phyloP scores from a whole-genome alignment of 2,888 invertebrate genomes.

The Halictus ligatus region DNA sequence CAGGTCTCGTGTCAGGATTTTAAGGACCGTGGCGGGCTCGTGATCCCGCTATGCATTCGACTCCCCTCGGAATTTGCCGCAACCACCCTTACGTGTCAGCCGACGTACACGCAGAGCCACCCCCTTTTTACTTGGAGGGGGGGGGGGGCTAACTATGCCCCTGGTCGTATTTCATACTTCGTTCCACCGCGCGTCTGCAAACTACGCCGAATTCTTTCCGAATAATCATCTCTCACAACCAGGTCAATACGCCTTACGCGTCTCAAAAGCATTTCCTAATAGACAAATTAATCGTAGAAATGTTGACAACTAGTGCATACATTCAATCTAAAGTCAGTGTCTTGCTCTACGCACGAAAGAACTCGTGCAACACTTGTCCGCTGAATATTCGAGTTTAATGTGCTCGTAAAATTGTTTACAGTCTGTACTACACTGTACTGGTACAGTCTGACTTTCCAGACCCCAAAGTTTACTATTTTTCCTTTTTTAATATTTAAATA shows the following conservation, averaged over 20 bases:
- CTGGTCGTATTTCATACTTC: background rate
- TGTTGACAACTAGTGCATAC: no score
- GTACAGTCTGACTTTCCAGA: no score
- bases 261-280: background rate
- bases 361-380: no score
- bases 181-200: background rate
- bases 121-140: background rate
- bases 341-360: no score
- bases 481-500: no score
- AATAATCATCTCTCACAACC: background rate
- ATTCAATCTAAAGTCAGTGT: no score
- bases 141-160: background rate
- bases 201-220: background rate
- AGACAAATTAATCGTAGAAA: background rate
- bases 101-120: background rate
- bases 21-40: constrained; percentile 15
- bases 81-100: constrained; percentile 12
- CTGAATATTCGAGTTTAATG: no score
- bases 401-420: no score
- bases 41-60: constrained; percentile 21
- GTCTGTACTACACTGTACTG: no score
- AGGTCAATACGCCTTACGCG: background rate
- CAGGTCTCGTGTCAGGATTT: constrained; percentile 25
- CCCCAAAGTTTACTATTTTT: no score
- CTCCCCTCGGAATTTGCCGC: constrained; percentile 26